Evolutionary conservation across 2,113 vertebrate genomes (phyloP), one percentile per base, ranked within the genome.

Genomic region (Oreochromis tanganicae): DNA sequence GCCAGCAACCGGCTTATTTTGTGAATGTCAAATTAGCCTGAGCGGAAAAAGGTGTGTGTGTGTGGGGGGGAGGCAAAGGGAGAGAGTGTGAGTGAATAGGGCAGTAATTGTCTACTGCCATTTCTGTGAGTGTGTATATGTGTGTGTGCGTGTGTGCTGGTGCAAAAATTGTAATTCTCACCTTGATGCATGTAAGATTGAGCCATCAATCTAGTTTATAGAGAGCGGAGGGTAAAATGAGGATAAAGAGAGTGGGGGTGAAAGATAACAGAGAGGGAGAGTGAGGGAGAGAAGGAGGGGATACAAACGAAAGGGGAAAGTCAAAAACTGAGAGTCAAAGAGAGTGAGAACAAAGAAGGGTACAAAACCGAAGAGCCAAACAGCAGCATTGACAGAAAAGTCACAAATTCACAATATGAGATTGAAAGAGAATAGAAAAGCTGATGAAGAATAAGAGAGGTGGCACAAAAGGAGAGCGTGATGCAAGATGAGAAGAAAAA

Each of bases 121-220:
- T 92, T 85, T 86, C 59, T 82, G 55, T 82, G 85, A 32, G 71
- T 19, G 71, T 19, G 24, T 78, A 32, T 78, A 11, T 78, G 71
- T 75, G 71, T 48, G 41, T 48, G 24, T 34, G 78, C 57, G 90
- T 75, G 68, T 19, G 86, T 32, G 46, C 82, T 63, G 57, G 71
- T 83, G 86, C 6, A 32, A 93, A 88, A 92, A 89, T 92, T 91
- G 91, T 95, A 93, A 94, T 93, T 93, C 91, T 93, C 90, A 94
- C 93, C 91, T 93, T 92, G 92, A 93, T 95, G 71, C 85, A 63
- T 86, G 90, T 86, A 84, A 90, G 92, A 95, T 92, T 90, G 87
- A 95, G 91, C 93, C 85, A 93, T 95, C 92, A 92, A 92, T 93
- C 93, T 91, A 82, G 91, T 95, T 93, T 95, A 92, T 89, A 81